These are phyloP conservation scores for Oophaga sylvatica DNA, from an alignment of 2,797 vertebrate genomes.

Conservation along the genomic window DNA sequence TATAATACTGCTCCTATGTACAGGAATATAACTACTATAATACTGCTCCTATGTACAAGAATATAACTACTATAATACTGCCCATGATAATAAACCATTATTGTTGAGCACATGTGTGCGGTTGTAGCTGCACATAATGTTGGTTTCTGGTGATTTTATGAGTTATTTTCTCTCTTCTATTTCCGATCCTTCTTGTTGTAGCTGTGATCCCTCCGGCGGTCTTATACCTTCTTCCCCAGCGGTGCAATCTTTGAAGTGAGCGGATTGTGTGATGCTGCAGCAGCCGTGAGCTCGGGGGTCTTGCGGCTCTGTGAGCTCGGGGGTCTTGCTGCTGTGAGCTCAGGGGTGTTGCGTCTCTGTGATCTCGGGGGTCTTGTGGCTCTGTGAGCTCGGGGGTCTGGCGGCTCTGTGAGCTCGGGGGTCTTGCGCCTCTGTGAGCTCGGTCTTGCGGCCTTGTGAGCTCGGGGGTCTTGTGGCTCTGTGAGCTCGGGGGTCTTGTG, in stretches of 20 bases:
- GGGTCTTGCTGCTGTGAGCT: not conserved
- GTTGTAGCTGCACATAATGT: not conserved
- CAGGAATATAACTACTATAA: not conserved
- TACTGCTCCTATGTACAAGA: not conserved
- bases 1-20: conserved; percentile 8
- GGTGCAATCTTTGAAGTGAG: not conserved
- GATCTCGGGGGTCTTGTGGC: no score
- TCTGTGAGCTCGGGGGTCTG: not conserved
- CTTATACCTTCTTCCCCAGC: no score
- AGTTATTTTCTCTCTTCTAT: not conserved
- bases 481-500: not conserved
- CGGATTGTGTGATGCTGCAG: not conserved
- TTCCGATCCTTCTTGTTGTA: not conserved
- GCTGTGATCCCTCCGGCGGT: conserved; percentile 4
- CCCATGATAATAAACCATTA: not conserved
- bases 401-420: not conserved
- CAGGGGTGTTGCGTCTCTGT: no score
- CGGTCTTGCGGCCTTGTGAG: not conserved
- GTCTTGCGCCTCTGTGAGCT: not conserved
- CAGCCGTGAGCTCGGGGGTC: no score
- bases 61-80: no score
- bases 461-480: not conserved
- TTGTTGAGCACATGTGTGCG: not conserved
- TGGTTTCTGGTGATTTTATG: not conserved
- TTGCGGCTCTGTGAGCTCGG: not conserved